A percentile compares a stretch with the other conserved stretches of the same genome.
These are phyloP conservation scores for Corythaeola cristata DNA, from an alignment of 2,113 vertebrate species.

Conservation along the genomic window DNA sequence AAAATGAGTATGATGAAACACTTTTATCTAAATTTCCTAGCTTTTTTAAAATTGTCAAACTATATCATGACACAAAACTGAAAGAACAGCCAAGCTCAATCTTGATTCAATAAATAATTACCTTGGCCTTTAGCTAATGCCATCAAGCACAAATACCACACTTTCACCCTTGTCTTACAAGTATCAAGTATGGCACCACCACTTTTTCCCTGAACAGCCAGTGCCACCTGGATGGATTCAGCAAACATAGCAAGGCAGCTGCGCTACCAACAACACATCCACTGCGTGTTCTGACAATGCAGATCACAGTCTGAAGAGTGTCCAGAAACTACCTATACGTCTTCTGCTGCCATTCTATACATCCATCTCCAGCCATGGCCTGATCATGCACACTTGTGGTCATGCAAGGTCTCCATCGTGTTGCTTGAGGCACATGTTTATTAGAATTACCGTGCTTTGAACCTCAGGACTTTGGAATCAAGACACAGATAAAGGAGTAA, in stretches of 20 bases:
- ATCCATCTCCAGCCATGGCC: background rate
- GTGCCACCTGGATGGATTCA: background rate
- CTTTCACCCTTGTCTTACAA: background rate
- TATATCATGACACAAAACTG: background rate
- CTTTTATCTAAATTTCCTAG: background rate
- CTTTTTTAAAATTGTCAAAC: background rate
- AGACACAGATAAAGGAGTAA: background rate
- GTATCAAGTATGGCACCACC: rapidly evolving
- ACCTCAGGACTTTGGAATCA: background rate
- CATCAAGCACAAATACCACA: background rate
- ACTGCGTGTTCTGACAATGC: background rate
- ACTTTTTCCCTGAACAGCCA: background rate
- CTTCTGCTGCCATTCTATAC: background rate
- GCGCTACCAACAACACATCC: background rate
- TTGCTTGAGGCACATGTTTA: background rate
- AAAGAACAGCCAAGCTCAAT: background rate
- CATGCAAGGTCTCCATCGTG: background rate
- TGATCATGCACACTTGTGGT: background rate
- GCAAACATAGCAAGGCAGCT: background rate
- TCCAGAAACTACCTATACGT: background rate
- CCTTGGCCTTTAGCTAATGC: background rate
- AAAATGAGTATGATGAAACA: background rate
- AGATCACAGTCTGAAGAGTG: background rate
- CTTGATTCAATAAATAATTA: background rate
- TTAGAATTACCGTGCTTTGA: background rate